Conservation (phyloP, 2,113 vertebrate species). For the Triplophysa rosa region DNA sequence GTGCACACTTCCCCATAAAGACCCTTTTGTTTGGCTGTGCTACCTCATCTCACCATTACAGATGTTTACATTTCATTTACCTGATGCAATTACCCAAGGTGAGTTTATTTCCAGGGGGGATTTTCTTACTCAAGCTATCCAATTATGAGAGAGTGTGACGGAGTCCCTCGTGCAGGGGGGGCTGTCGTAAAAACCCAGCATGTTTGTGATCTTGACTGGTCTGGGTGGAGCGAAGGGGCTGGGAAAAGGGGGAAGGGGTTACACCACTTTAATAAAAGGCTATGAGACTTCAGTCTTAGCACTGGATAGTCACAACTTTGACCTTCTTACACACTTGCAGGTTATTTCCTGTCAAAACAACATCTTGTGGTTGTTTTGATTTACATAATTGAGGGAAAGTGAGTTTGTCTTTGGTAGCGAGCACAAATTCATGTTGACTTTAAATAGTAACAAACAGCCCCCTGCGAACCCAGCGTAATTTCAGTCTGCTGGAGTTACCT, state of each 20-base stretch:
- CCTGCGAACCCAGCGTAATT: slow-evolving; percentile 22
- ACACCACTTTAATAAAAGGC: slow-evolving; percentile 66
- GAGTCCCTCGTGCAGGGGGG: slow-evolving; percentile 53
- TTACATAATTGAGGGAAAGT: background rate
- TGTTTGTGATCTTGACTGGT: slow-evolving; percentile 70
- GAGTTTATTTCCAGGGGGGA: slow-evolving; percentile 63
- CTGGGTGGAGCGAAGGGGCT: slow-evolving; percentile 54
- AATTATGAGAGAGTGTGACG: slow-evolving; percentile 71
- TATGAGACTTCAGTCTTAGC: slow-evolving; percentile 62
- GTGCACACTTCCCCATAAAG: background rate
- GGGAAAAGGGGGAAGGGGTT: slow-evolving; percentile 47
- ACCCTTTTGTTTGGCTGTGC: background rate
- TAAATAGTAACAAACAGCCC: slow-evolving; percentile 13
- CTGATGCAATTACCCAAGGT: slow-evolving; percentile 53
- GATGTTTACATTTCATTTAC: slow-evolving; percentile 59
- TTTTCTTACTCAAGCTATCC: slow-evolving; percentile 69
- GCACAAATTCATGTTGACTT: background rate
- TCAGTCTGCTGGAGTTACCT: slow-evolving; percentile 38
- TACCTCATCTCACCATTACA: slow-evolving; percentile 26
- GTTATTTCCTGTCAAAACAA: too few relatives aligned
- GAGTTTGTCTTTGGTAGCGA: slow-evolving; percentile 9
- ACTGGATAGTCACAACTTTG: slow-evolving; percentile 48
- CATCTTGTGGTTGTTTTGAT: too few relatives aligned
- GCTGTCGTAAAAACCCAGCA: slow-evolving; percentile 61
- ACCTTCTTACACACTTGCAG: slow-evolving; percentile 32